Base-by-base conservation (phyloP, 2,113 vertebrate species). In the Oreochromis aureus region DNA sequence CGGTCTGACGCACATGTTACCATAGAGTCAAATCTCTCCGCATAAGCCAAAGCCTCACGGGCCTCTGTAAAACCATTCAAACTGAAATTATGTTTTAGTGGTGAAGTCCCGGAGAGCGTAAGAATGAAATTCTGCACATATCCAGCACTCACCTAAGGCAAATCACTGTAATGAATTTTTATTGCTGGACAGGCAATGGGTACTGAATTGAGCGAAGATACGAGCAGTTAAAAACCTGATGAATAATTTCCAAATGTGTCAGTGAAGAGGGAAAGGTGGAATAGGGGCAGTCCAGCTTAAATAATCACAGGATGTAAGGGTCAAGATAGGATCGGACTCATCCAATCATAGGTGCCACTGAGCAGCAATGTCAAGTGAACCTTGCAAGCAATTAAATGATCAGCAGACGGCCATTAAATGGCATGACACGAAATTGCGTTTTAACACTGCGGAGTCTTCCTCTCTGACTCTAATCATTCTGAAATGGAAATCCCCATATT, bases 91-190 rank as follows among this genome's bases (percentile, higher is more conserved):
- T 83, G 83, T 94, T 91, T 90, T 32, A 83, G 85, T 41, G 83
- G 13, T 73, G 61, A 71, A 86, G 91, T 84, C 85, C 81, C 39
- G 2, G 41, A 79, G 90, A 90, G 78, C 19, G 32, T 61, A 85
- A 88, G 81, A 91, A 89, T 92, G 83, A 94, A 92, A 87, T 91
- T 87, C 79, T 78, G 82, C 86, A 92, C 89, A 86, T 91, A 93
- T 81, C 87, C 63, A 84, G 82, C 54, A 7, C 58, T 88, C 85
- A 91, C 88, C 93, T 87, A 27, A 27, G 82, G 89, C 27, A 27
- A 90, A 84, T 86, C 56, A 54, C 80, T 27, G 82, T 90, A 91
- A 93, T 95, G 48, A 86, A 83, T 92, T 93, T 93, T 89, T 92
- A 92, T 91, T 93, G 87, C 83, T 66, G 89, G 83, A 55, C 88